Evolutionary conservation across 1,140 invertebrate species (phyloP), one percentile per base, ranked within the genome.

Genomic region (Schlechtendalia chinensis): DNA sequence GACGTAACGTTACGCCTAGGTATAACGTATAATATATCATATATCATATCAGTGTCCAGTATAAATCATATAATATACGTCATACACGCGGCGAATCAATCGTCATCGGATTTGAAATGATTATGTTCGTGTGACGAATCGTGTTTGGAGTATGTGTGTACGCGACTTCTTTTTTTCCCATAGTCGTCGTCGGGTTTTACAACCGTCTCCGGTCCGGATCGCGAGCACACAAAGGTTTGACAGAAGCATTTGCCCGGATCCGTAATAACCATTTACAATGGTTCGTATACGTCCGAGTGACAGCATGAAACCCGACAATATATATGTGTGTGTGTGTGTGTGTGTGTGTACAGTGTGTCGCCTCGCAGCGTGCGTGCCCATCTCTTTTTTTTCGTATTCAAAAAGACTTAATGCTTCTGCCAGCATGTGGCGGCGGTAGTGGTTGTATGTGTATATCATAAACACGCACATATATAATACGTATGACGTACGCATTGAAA

Each of bases 231-330:
- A 63, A 79, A 79, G 58, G 75, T 61, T 79, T 79, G 75, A 59
- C 75, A 79, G 75, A 79, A 79, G 75, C 75, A 79, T 79, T 79
- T 79, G 75, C 63, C 75, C 74, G 74, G 74, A 77, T 56, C 74
- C n/a, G 39, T 45, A 47, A 24, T 54, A 29, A 0, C 45, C 58
- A 5, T 17, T 61, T 10, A 77, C 58, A 61, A 77, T 77, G 39
- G 32, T 45, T 6, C 22, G 1, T 61, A 29, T 5, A 17, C 47
- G 24, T 61, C 24, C 75, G 54, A 63, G 22, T 61, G 58, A 79
- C 75, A 79, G 75, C 45, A 53, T 47, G 47, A 19, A 47, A 47
- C 24, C 3, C 32, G 32, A n/a, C 63, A 50, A 22, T 50, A 53
- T 53, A 65, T 3, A 5, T 39, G 5, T 45, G n/a, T 67, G 1